Base-by-base conservation (phyloP, 23 tunicate genomes). In the Trididemnum clinides region DNA sequence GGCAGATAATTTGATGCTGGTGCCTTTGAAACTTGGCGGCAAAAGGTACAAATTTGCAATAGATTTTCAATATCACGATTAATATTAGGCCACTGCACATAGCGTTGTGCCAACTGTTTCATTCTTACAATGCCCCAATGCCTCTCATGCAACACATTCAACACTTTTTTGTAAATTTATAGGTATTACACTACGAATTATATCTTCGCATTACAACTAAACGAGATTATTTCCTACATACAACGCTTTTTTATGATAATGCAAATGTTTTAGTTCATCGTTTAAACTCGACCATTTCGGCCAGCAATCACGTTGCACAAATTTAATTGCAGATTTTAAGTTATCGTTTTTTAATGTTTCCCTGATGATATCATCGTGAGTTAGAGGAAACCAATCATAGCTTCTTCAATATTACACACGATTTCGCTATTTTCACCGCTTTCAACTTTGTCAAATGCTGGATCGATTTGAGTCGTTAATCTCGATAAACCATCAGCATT, bases 91-190 rank as follows among this genome's bases (percentile, higher is more conserved):
- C 70, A 79, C 70, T 33, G 57, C 7, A 30, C 79, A 27, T 80
- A 80, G 27, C 84, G 20, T 7, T n/a, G 39, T 27, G 36, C 12
- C 86, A 82, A 65, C 54, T 82, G 86, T 36, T 64, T 82, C 80
- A 65, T 82, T 34, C 80, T 25, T 22, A 51, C 33, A 26, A 82
- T 82, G 21, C 77, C 86, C 86, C 86, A 64, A n/a, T 33, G 79
- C 33, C 51, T 26, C 35, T 82, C 51, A 37, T 82, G 86, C 6
- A 82, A 36, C 18, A 82, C 21, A 2, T 37, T 33, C 30, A 82
- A 63, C 20, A 82, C 80, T 6, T 39, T 57, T 32, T 6, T 35
- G 57, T 57, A 74, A 74, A 74, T 7, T 36, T 28, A 7, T 37
- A 18, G 57, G 80, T 2, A 74, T 74, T 28, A 74, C 80, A 36